phyloP scores from a whole-genome alignment of 2,113 vertebrate species.

The Halichoeres trimaculatus region DNA sequence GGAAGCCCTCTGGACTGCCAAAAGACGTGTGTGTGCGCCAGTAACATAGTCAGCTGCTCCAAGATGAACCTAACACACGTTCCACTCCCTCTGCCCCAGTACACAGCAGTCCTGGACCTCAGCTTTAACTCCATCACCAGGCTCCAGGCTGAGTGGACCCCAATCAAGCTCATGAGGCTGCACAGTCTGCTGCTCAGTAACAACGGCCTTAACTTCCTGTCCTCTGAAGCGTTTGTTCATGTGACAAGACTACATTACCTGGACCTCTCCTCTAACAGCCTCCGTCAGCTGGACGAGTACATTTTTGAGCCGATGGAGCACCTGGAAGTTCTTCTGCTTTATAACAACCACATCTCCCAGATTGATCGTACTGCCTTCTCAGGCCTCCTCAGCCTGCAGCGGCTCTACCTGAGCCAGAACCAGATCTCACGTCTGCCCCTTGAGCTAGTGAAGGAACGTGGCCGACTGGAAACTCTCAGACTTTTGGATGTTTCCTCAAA shows the following conservation, averaged over 20 bases:
- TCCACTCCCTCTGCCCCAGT: conserved; percentile 84
- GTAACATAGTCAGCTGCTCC: conserved; percentile 95
- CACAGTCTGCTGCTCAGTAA: conserved; percentile 90
- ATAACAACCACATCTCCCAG: conserved; percentile 89
- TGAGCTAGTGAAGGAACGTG: conserved; percentile 90
- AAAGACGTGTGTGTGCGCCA: conserved; percentile 90
- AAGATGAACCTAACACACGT: conserved; percentile 83
- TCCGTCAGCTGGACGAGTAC: conserved; percentile 87
- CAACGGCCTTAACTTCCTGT: conserved; percentile 91
- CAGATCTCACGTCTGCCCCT: conserved; percentile 91
- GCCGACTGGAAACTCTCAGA: conserved; percentile 82
- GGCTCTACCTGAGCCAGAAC: conserved; percentile 95
- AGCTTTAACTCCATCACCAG: conserved; percentile 90
- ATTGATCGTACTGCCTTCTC: conserved; percentile 92
- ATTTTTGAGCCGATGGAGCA: conserved; percentile 89
- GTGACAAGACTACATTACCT: conserved; percentile 89
- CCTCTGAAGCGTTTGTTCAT: conserved; percentile 89
- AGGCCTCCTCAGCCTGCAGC: conserved; percentile 86
- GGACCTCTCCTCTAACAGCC: conserved; percentile 92
- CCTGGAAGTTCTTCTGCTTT: conserved; percentile 93
- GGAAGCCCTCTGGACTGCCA: conserved; percentile 82
- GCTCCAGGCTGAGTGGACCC: conserved; percentile 89
- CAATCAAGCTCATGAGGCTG: conserved; percentile 81
- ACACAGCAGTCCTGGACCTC: conserved; percentile 90
- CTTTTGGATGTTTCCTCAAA: conserved; percentile 94